Percentiles rank a stretch among this genome's conserved stretches.
Evolutionary conservation across 2,888 invertebrate genomes (phyloP).

Genomic region (Eutolmus rufibarbis): DNA sequence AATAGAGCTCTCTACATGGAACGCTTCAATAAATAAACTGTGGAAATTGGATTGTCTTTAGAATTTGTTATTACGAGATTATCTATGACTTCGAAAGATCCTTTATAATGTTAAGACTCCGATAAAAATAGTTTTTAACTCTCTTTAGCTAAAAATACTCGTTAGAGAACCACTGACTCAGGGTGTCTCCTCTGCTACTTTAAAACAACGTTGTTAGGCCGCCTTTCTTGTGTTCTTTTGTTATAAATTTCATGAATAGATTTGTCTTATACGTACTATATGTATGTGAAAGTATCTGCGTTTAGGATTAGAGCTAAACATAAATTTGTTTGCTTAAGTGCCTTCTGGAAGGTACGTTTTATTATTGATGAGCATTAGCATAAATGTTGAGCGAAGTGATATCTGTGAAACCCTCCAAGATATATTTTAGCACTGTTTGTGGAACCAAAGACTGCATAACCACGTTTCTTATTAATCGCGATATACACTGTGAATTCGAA

Average conservation of each 20-base stretch:
- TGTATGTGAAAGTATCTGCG: background rate
- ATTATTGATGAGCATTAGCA: background rate
- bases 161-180: background rate
- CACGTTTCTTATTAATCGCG: background rate
- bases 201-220: constrained; percentile 12
- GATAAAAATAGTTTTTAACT: background rate
- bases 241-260: background rate
- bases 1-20: background rate
- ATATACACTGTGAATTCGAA: background rate
- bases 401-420: background rate
- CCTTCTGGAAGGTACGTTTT: background rate
- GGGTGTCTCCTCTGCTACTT: background rate
- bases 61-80: constrained; percentile 19
- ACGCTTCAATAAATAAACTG: background rate
- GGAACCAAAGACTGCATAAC: background rate
- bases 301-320: background rate
- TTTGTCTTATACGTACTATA: background rate
- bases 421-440: background rate
- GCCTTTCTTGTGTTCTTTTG: background rate
- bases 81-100: background rate
- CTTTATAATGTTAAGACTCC: background rate
- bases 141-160: background rate
- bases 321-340: background rate
- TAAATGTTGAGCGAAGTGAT: background rate
- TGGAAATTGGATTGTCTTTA: constrained; percentile 25